These are phyloP conservation scores for Phymorhynchus buccinoides DNA, from an alignment of 1,140 invertebrate genomes.

Conservation along the genomic window DNA sequence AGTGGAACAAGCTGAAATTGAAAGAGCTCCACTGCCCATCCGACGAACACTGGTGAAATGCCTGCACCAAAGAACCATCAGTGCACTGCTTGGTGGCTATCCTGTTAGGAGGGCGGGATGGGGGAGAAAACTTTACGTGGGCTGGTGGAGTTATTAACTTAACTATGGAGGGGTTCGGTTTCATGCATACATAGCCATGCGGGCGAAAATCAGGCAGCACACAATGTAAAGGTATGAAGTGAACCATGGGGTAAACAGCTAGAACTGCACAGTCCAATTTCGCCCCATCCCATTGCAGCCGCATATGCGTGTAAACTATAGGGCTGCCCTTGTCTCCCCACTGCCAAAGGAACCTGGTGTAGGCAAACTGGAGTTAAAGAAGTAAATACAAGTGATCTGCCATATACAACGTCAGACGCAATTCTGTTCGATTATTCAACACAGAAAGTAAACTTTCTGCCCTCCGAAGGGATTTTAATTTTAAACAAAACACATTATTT, in stretches of 20 bases:
- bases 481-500: no score
- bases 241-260: background rate
- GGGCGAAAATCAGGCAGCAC: background rate
- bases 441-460: no score
- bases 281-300: background rate
- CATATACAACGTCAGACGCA: no score
- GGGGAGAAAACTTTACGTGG: background rate
- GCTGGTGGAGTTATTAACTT: background rate
- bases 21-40: background rate
- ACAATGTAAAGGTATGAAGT: background rate
- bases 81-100: constrained; percentile 9
- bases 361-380: no score
- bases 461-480: no score
- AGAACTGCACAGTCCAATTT: constrained; percentile 11
- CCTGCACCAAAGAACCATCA: constrained; percentile 25
- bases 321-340: constrained; percentile 28
- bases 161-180: background rate
- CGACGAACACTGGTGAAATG: background rate
- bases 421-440: no score
- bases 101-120: background rate
- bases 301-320: constrained; percentile 7
- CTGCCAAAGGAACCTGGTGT: constrained; percentile 25
- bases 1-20: constrained; percentile 6
- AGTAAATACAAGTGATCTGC: no score
- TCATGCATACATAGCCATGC: constrained; percentile 29